phyloP scores from a whole-genome alignment of 2,888 invertebrate genomes.

The Noctua janthe region DNA sequence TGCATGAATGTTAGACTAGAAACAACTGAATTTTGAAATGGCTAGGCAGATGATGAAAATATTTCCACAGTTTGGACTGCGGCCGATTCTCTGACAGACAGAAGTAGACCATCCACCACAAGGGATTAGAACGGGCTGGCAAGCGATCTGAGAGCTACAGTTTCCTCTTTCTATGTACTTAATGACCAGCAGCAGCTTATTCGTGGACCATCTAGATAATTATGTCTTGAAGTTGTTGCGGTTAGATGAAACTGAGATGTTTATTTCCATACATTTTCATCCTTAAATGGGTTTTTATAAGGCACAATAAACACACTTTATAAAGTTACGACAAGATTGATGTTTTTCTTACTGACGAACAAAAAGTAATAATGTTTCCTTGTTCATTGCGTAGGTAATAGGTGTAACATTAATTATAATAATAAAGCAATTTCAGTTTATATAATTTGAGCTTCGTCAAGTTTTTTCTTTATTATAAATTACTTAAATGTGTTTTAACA shows the following conservation, averaged over 20 bases:
- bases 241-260: neutral
- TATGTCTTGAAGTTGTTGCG: neutral
- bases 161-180: neutral
- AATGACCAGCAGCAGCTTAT: neutral
- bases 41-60: neutral
- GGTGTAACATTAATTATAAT: constrained; percentile 46
- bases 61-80: neutral
- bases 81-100: neutral
- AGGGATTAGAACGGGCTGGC: neutral
- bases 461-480: constrained; percentile 16
- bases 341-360: constrained; percentile 14
- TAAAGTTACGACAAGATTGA: constrained; percentile 4
- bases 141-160: neutral
- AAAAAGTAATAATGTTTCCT: constrained; percentile 49
- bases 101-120: neutral
- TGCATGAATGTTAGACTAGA: neutral
- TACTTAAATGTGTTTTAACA: neutral
- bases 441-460: constrained; percentile 8
- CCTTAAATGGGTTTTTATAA: constrained; percentile 4
- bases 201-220: neutral
- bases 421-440: constrained; percentile 29
- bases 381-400: constrained; percentile 24
- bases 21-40: neutral
- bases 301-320: neutral
- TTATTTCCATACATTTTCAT: neutral